Base-by-base conservation (phyloP, 1,140 invertebrate genomes). In the Trichonephila clavata region DNA sequence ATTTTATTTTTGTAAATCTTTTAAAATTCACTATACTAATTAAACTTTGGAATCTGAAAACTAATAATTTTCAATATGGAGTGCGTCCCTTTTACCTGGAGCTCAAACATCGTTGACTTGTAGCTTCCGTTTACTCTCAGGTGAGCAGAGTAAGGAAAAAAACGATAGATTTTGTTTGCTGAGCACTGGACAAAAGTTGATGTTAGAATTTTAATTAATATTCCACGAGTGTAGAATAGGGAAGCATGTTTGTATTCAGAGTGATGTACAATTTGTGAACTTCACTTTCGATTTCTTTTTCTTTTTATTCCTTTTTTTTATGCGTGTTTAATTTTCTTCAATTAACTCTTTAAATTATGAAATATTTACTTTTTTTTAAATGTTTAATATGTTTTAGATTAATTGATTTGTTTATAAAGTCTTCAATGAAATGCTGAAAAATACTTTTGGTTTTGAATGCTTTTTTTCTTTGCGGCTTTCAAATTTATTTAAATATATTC, bases 171-270 rank as follows among this genome's bases (percentile, higher is more conserved):
- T 77, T 77, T 77, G 71, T 77, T 77, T 77, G 71, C 71, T 32
- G 71, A 77, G 32, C 71, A 39, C 71, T 77, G 71, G 24, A 77
- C 71, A 77, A 77, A 77, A 77, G 71, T 77, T 77, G 71, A 77
- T 77, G 71, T 77, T 77, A 77, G 71, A 77, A 77, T 77, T 77
- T 77, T 77, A 77, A 77, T 77, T 77, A 77, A 77, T 77, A 77
- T 32, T 77, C 27, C 24, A 39, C 32, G 27, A 77, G 27, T 18
- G 71, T 39, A 32, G 71, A 77, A 77, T 77, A 77, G 71, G 27
- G 27, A 77, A 13, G 14, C 27, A 32, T 77, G 27, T 77, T 77
- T 77, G 13, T 27, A 32, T 32, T 77, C 27, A 77, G 24, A 39
- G 27, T 16, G 32, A 39, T 77, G 71, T 18, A 5, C 32, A 77